These are phyloP conservation scores for Squalus acanthias DNA, from an alignment of 2,797 vertebrate species.

Conservation along the genomic window DNA sequence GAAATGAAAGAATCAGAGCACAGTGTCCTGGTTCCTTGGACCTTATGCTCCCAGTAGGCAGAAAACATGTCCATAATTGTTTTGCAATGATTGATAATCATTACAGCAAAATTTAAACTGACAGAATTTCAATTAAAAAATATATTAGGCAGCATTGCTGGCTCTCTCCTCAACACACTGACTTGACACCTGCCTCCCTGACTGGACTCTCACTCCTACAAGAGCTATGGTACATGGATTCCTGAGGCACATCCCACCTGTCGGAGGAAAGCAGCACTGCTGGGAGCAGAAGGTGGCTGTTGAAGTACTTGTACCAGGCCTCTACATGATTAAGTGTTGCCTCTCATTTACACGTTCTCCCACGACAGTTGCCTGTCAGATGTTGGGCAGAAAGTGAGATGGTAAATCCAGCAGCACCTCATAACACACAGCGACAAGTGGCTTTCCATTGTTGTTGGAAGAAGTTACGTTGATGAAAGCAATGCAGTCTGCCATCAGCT, in stretches of 20 bases:
- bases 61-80: neutral
- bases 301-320: neutral
- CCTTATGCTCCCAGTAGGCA: neutral
- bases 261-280: neutral
- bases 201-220: neutral
- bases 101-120: neutral
- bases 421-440: neutral
- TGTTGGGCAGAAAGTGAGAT: neutral
- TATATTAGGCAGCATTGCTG: neutral
- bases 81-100: neutral
- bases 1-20: neutral
- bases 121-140: neutral
- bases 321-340: neutral
- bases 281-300: neutral
- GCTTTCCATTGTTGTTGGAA: neutral
- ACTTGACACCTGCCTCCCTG: no score
- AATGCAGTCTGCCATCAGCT: neutral
- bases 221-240: neutral
- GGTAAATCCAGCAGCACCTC: conserved; percentile 12
- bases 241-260: neutral
- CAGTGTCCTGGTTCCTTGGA: neutral
- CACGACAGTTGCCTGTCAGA: neutral
- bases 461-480: neutral
- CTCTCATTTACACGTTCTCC: neutral
- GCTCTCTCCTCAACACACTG: neutral